Evolutionary conservation across 2,888 invertebrate species (phyloP), one percentile per base, ranked within the genome.

Genomic region (Diarsia mendica): DNA sequence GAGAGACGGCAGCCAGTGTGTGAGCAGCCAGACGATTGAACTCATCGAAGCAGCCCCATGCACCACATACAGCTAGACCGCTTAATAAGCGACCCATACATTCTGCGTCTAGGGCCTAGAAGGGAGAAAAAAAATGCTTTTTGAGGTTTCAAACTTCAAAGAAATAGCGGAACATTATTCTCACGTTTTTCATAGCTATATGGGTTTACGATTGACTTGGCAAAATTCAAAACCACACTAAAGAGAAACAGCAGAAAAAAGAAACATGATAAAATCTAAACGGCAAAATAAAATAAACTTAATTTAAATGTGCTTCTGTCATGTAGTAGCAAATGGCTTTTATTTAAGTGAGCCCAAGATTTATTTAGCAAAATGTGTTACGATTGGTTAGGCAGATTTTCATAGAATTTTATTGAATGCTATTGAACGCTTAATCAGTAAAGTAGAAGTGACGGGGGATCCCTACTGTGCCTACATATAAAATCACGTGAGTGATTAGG

Each of bases 31-130:
- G 96, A 1, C 99, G 98, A 96, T 99, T 99, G 95, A 99, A 99
- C 96, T 99, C 99, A 94, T 99, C 99, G 95, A 99, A 99, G 93
- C 99, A 99, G 20, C 98, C 99, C 99, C 99, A 99, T 15, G 99
- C 99, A 15, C 99, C 99, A 90, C 99, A 98, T 91, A 98, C 98
- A 0, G 99, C 99, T 66, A 99, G 94, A 0, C 99, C 99, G 49
- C 98, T 98, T 75, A 99, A 97, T 88, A 99, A 98, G 49, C 99
- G 97, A 10, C 98, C 98, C 98, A 99, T 99, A 68, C 99, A 99
- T 88, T 98, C 98, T 0, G 98, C 98, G 95, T 99, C 99, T 94
- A 99, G 98, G 67, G 99, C 99, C 98, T 98, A 88, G 28, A 91
- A 80, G 13, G 2, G 20, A 20, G 18, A 33, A 15, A 10, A 49